phyloP scores from a whole-genome alignment of 2,888 invertebrate genomes.

The Xestia ashworthii region DNA sequence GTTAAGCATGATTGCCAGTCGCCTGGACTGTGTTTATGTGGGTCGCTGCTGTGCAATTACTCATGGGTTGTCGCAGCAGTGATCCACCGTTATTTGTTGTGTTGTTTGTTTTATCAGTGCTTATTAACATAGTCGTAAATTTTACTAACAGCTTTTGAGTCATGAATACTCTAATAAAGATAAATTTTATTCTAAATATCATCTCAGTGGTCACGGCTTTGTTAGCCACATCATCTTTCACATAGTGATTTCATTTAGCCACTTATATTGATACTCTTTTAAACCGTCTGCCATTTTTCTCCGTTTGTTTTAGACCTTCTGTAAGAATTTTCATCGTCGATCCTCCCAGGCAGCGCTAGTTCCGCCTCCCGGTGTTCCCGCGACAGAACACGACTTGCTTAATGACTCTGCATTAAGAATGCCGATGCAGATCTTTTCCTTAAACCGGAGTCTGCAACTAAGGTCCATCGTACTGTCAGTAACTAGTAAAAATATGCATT shows the following conservation, averaged over 20 bases:
- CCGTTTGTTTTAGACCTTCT: constrained; percentile 27
- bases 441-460: constrained; percentile 1
- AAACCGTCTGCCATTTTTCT: too few relatives aligned
- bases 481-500: constrained; percentile 24
- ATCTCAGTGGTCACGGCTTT: neutral
- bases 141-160: too few relatives aligned
- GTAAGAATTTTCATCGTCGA: neutral
- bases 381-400: constrained; percentile 59
- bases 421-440: constrained; percentile 58
- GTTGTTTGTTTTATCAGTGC: too few relatives aligned
- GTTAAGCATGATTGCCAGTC: too few relatives aligned
- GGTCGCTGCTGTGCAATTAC: too few relatives aligned
- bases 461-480: constrained; percentile 6
- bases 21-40: too few relatives aligned
- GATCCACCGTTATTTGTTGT: too few relatives aligned
- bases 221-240: neutral
- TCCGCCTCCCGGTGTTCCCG: constrained; percentile 55
- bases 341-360: constrained; percentile 44
- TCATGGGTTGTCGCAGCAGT: too few relatives aligned
- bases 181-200: too few relatives aligned
- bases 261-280: neutral
- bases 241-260: neutral
- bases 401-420: constrained; percentile 61
- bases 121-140: too few relatives aligned
- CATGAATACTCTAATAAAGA: too few relatives aligned